A percentile compares a stretch with the other conserved stretches of the same genome.
Evolutionary conservation across 2,113 vertebrate species (phyloP).

Genomic region (Labeo rohita): DNA sequence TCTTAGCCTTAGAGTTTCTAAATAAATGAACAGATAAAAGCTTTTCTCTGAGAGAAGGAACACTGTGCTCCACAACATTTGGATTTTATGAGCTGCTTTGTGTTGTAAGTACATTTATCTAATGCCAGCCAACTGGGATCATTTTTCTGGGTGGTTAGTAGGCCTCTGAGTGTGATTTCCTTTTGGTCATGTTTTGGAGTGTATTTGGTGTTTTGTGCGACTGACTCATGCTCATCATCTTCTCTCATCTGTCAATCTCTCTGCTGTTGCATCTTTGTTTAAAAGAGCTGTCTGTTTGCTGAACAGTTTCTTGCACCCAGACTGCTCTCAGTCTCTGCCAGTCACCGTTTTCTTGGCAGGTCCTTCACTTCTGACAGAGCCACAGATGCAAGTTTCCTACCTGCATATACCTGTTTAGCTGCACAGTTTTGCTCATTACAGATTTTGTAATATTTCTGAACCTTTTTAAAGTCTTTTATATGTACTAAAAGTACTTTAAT

Average conservation of each 20-base stretch:
- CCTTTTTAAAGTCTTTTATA: background rate
- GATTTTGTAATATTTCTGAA: background rate
- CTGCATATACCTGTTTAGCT: background rate
- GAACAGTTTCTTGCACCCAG: background rate
- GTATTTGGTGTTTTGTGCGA: background rate
- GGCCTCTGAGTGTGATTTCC: background rate
- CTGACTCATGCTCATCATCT: constrained; percentile 14
- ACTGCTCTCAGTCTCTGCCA: constrained; percentile 8
- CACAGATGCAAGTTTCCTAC: background rate
- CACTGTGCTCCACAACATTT: background rate
- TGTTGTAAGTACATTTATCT: background rate
- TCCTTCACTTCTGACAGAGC: background rate
- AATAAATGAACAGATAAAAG: constrained; percentile 11
- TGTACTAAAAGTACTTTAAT: no score
- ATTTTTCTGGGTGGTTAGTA: background rate
- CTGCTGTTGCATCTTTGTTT: constrained; percentile 31
- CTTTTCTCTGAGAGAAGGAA: background rate
- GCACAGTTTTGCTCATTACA: background rate
- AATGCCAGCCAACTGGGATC: background rate
- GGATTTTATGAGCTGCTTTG: constrained; percentile 7
- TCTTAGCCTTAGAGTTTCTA: background rate
- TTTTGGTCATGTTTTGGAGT: constrained; percentile 3
- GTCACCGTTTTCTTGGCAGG: constrained; percentile 2
- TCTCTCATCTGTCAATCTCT: constrained; percentile 12
- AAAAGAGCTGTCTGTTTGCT: constrained; percentile 35